Percentiles rank a stretch among this genome's conserved stretches.
Conservation (phyloP, 2,888 invertebrate genomes). For the Lochmaea crataegi region DNA sequence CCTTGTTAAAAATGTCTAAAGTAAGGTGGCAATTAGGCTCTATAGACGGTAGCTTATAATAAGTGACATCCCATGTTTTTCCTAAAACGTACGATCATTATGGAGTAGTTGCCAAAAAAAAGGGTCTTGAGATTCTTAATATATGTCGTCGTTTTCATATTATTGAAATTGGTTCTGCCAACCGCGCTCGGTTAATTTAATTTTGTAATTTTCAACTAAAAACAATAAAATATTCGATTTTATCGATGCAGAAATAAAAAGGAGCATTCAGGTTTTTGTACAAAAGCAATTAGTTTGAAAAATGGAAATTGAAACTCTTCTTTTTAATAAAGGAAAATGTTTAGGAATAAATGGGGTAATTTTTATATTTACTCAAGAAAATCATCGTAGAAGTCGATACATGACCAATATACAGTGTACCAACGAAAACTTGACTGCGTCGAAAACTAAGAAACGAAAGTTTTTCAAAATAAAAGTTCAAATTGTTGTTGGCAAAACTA, state of each 20-base stretch:
- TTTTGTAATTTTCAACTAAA: background rate
- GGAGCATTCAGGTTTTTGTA: background rate
- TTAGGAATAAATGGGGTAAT: too few species aligned
- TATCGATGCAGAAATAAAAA: background rate
- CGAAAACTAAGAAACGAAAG: too few species aligned
- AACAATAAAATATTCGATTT: background rate
- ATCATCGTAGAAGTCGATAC: too few species aligned
- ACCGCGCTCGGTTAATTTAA: background rate
- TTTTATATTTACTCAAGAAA: too few species aligned
- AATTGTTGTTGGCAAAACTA: too few species aligned
- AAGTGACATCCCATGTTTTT: conserved; percentile 62
- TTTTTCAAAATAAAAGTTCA: too few species aligned
- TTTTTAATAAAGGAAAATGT: too few species aligned
- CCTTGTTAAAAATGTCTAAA: background rate
- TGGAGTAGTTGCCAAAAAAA: conserved; percentile 40
- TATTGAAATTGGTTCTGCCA: background rate
- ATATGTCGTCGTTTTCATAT: background rate
- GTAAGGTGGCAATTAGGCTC: conserved; percentile 47
- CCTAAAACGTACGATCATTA: conserved; percentile 60
- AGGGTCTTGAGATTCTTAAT: background rate
- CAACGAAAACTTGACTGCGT: too few species aligned
- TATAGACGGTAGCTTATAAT: conserved; percentile 53
- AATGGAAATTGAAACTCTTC: too few species aligned
- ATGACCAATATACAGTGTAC: too few species aligned
- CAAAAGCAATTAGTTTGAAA: too few species aligned